These are phyloP conservation scores for Apodemia hepburni DNA, from an alignment of 2,888 invertebrate genomes.

Conservation along the genomic window DNA sequence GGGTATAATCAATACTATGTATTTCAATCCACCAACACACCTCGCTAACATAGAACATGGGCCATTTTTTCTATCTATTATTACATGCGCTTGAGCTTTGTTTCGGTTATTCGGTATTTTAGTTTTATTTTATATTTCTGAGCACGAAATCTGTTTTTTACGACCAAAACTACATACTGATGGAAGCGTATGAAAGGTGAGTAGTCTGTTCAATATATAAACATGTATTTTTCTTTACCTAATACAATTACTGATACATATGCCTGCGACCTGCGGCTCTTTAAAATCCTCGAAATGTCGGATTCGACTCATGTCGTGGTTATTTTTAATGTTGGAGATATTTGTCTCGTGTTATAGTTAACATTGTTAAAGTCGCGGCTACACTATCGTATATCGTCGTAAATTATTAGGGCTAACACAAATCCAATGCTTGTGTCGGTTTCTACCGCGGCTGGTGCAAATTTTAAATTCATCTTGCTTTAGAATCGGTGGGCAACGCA, in stretches of 20 bases:
- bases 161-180: not conserved
- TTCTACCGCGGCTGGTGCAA: too few species aligned
- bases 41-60: not conserved
- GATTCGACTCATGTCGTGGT: too few species aligned
- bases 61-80: not conserved
- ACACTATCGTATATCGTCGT: too few species aligned
- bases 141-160: constrained; percentile 6
- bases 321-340: too few species aligned
- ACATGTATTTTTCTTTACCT: not conserved
- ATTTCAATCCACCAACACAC: constrained; percentile 5
- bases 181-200: not conserved
- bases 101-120: not conserved
- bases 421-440: too few species aligned
- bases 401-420: too few species aligned
- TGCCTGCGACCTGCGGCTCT: not conserved
- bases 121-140: constrained; percentile 1
- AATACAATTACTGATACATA: not conserved
- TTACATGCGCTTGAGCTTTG: not conserved
- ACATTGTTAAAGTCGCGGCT: too few species aligned
- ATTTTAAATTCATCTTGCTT: too few species aligned
- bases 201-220: not conserved
- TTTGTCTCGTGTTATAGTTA: too few species aligned
- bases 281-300: too few species aligned
- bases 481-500: too few species aligned
- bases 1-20: too few species aligned